Evolutionary conservation across 2,113 vertebrate species (phyloP).

Genomic region (Lophotis ruficrista): DNA sequence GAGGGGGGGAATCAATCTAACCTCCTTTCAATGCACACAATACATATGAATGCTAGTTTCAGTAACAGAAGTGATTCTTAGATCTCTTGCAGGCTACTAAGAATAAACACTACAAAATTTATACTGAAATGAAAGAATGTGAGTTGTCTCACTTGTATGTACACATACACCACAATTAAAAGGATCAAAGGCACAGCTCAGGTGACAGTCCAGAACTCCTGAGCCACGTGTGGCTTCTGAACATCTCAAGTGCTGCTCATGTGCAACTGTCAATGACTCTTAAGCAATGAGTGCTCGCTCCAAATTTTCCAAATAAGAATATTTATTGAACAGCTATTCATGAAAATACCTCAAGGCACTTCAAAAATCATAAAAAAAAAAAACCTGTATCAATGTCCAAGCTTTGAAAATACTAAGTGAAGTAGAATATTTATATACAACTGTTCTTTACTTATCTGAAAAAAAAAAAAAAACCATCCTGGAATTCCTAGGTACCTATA

Average conservation of each 20-base stretch:
- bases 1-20: background rate
- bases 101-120: background rate
- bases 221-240: background rate
- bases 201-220: background rate
- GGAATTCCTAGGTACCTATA: background rate
- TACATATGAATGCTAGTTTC: background rate
- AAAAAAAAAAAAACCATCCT: background rate
- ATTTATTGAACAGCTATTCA: background rate
- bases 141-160: background rate
- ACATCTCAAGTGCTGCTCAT: background rate
- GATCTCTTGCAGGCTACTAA: background rate
- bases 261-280: background rate
- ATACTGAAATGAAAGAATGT: background rate
- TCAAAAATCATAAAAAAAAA: background rate
- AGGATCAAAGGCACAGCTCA: background rate
- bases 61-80: background rate
- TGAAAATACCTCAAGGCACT: background rate
- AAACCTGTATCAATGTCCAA: background rate
- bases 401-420: background rate
- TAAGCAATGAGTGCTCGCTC: background rate
- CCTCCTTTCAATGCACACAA: background rate
- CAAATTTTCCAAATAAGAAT: background rate
- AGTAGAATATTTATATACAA: background rate
- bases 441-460: background rate
- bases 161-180: background rate